Conservation (phyloP, 1,140 invertebrate genomes). For the Gonatopus flavifemur region DNA sequence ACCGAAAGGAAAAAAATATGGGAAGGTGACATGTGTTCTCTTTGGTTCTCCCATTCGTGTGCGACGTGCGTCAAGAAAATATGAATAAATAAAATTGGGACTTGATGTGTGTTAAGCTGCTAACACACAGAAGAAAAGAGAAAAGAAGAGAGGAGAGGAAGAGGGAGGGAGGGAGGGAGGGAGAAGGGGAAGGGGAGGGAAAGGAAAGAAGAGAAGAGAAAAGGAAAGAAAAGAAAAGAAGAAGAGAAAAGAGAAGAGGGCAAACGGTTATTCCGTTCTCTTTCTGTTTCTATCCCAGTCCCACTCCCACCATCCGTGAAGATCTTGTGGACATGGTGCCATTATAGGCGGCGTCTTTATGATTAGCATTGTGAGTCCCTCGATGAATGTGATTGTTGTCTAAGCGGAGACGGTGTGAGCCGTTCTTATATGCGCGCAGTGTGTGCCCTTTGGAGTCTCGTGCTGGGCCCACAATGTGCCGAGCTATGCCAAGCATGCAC, state of each 20-base stretch:
- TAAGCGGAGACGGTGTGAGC: constrained; percentile 40
- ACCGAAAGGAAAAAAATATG: too few species aligned
- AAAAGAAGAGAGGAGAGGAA: constrained; percentile 9
- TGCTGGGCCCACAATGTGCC: constrained; percentile 50
- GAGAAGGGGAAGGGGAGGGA: constrained; percentile 11
- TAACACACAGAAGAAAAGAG: too few species aligned
- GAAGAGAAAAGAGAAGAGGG: neutral
- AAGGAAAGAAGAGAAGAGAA: constrained; percentile 14
- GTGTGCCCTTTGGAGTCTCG: constrained; percentile 38
- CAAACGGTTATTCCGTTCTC: neutral
- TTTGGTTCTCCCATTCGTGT: too few species aligned
- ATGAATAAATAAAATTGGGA: constrained; percentile 16
- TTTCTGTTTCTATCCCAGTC: constrained; percentile 3
- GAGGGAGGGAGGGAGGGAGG: neutral
- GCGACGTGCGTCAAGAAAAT: too few species aligned
- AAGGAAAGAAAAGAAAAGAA: constrained; percentile 32
- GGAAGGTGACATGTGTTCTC: too few species aligned
- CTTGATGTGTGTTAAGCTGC: too few species aligned
- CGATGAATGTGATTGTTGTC: constrained; percentile 59
- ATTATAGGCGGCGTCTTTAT: constrained; percentile 59
- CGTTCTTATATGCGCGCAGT: constrained; percentile 26
- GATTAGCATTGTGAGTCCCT: constrained; percentile 56
- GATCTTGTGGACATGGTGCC: constrained; percentile 34
- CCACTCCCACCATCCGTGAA: constrained; percentile 27
- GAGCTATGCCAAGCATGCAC: constrained; percentile 57